Base-by-base conservation (phyloP, 1,140 invertebrate genomes). In the Trichomalopsis sarcophagae region DNA sequence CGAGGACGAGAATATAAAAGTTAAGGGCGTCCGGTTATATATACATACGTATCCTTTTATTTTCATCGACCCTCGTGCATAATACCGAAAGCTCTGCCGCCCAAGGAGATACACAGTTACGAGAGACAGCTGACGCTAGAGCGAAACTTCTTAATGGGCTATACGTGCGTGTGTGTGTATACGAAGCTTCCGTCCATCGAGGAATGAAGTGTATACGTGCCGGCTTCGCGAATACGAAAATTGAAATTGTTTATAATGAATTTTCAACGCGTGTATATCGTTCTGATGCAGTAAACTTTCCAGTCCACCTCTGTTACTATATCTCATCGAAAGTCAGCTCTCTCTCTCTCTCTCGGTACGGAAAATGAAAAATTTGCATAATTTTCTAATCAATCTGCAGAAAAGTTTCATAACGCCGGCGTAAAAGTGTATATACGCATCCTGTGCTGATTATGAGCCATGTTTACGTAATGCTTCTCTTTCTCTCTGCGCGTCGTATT, bases 101-200 rank as follows among this genome's bases (percentile, higher is more conserved):
- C 27, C 23, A 10, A 7, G 68, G 23, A 30, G 21, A 71, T 30
- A 71, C 23, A 33, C 23, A 33, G 68, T 71, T 30, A 71, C 27
- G 68, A 81, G 33, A 40, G 23, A 68, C 66, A 81, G 47, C 47
- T 81, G 79, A 47, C 66, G 66, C 66, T 40, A 69, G 66, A 69
- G 13, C n/a, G 36, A 71, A 81, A 81, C 36, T 71, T 81, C 33
- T 40, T 71, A 81, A 81, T 81, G n/a, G 68, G 9, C 27, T n/a
- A 62, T 17, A 47, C 10, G 21, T 69, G 40, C 11, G 44, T 30
- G 14, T 69, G 6, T 71, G 17, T 47, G n/a, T 9, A 30, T 69
- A 27, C 14, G 68, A 3, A 30, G 17, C 17, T 44, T 75, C 73
- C 73, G 73, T 11, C 68, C 23, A 71, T 30, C 23, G 27, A n/a